These are phyloP conservation scores for Cephalopholis sonnerati DNA, from an alignment of 2,113 vertebrate genomes.

Conservation along the genomic window DNA sequence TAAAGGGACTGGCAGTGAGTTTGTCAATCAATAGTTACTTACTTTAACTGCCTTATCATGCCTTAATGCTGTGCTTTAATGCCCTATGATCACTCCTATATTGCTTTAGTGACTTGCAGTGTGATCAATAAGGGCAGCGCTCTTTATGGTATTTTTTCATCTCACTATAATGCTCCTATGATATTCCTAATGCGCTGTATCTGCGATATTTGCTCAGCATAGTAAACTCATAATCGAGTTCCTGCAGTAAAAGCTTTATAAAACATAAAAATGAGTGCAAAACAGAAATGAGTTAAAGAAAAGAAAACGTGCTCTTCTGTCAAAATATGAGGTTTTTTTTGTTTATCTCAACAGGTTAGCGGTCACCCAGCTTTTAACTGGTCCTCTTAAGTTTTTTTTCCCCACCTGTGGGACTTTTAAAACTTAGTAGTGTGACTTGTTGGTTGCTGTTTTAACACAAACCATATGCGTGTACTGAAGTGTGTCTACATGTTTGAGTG, in stretches of 20 bases:
- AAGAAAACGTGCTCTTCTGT: neutral
- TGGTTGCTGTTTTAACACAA: neutral
- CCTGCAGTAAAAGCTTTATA: neutral
- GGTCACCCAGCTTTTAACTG: neutral
- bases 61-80: constrained; percentile 32
- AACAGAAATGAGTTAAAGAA: neutral
- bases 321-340: neutral
- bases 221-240: neutral
- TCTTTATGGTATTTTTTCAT: neutral
- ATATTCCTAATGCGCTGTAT: rapidly evolving
- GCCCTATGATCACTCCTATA: constrained; percentile 8
- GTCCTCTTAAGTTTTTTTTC: neutral
- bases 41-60: constrained; percentile 21
- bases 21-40: constrained; percentile 34
- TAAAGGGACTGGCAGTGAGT: neutral
- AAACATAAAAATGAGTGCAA: neutral
- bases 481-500: constrained; percentile 29
- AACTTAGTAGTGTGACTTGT: neutral
- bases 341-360: neutral
- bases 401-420: constrained; percentile 32
- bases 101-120: constrained; percentile 20
- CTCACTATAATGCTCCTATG: neutral
- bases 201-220: neutral
- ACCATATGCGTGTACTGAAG: constrained; percentile 2
- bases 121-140: constrained; percentile 11